A percentile compares a stretch with the other conserved stretches of the same genome.
phyloP scores from a whole-genome alignment of 2,113 vertebrate species.

The Sebastes fasciatus region DNA sequence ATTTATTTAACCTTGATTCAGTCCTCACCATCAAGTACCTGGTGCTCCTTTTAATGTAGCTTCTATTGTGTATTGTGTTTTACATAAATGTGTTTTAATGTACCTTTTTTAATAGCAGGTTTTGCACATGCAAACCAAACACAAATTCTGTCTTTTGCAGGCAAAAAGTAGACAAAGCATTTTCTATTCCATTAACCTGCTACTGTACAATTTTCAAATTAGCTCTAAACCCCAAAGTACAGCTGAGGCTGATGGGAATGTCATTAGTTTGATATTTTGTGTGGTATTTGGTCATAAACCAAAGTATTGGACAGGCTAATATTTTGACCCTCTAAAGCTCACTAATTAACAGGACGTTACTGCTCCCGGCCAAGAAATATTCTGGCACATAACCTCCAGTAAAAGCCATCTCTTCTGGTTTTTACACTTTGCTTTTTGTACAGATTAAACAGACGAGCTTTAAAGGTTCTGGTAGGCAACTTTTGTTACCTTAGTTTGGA shows the following conservation, averaged over 20 bases:
- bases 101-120: too few relatives aligned
- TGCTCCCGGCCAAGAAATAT: background rate
- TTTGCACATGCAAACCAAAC: too few relatives aligned
- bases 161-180: too few relatives aligned
- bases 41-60: too few relatives aligned
- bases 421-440: background rate
- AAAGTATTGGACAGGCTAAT: background rate
- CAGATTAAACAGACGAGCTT: background rate
- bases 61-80: too few relatives aligned
- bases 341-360: background rate
- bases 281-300: background rate
- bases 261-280: background rate
- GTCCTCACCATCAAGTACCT: too few relatives aligned
- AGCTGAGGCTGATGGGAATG: background rate
- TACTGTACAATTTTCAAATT: background rate
- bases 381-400: background rate
- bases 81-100: too few relatives aligned
- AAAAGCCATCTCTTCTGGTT: too few relatives aligned
- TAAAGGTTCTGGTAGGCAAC: too few relatives aligned
- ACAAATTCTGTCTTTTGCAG: too few relatives aligned
- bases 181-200: background rate
- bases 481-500: too few relatives aligned
- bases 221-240: background rate
- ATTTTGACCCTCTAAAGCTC: background rate
- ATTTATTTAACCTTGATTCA: too few relatives aligned